These are phyloP conservation scores for Aphelinus atriplicis DNA, from an alignment of 1,140 invertebrate genomes.

Conservation along the genomic window DNA sequence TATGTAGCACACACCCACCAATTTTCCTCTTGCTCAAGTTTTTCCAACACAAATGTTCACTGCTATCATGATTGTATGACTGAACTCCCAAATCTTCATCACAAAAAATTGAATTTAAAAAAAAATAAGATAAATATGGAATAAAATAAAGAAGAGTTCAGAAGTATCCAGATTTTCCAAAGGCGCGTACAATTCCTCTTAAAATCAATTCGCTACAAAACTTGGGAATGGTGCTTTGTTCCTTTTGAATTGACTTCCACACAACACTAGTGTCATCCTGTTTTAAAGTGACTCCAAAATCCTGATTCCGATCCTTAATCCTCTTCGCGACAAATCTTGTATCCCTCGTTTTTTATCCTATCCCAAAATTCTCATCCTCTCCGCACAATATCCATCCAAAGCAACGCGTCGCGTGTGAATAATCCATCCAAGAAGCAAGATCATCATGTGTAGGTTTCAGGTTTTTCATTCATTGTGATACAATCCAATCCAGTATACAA, in stretches of 20 bases:
- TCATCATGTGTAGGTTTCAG: slow-evolving; percentile 63
- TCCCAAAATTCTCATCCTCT: slow-evolving; percentile 52
- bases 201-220: slow-evolving; percentile 36
- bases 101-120: slow-evolving; percentile 20
- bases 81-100: slow-evolving; percentile 20
- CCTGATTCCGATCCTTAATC: slow-evolving; percentile 38
- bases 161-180: slow-evolving; percentile 15
- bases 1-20: slow-evolving; percentile 33
- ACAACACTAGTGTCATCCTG: slow-evolving; percentile 14
- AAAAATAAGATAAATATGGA: background rate
- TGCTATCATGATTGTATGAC: slow-evolving; percentile 13
- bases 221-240: slow-evolving; percentile 41
- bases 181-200: slow-evolving; percentile 32
- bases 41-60: slow-evolving; percentile 20
- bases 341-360: slow-evolving; percentile 36
- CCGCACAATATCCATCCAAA: slow-evolving; percentile 65
- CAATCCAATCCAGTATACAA: slow-evolving; percentile 69
- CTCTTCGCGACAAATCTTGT: slow-evolving; percentile 40
- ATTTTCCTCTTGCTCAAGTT: slow-evolving; percentile 36
- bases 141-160: slow-evolving; percentile 19
- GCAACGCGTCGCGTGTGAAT: slow-evolving; percentile 53
- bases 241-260: slow-evolving; percentile 35
- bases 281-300: slow-evolving; percentile 25
- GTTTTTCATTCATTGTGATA: slow-evolving; percentile 68
- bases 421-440: slow-evolving; percentile 67